phyloP scores from a whole-genome alignment of 2,797 vertebrate genomes.

The Falco biarmicus region DNA sequence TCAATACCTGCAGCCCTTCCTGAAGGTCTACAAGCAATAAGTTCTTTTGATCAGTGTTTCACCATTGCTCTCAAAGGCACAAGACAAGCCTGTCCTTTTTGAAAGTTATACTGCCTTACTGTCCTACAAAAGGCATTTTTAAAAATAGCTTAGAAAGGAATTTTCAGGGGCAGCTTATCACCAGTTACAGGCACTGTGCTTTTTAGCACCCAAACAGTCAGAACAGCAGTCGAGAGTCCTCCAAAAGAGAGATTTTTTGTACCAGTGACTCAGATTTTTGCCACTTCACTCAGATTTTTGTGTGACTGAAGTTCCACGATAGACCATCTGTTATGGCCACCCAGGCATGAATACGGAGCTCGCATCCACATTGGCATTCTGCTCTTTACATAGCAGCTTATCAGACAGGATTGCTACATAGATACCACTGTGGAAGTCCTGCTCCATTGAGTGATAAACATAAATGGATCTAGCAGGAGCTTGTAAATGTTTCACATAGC shows the following conservation, averaged over 20 bases:
- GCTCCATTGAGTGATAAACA: background rate
- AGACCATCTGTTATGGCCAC: conserved; percentile 30
- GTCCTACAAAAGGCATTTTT: background rate
- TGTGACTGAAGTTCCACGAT: conserved; percentile 19
- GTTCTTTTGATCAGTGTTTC: background rate
- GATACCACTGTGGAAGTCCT: background rate
- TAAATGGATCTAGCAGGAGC: conserved; percentile 1
- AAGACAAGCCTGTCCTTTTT: background rate
- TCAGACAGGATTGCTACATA: background rate
- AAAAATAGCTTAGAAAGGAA: background rate
- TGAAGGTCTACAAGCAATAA: background rate
- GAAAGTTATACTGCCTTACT: background rate
- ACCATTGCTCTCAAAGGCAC: background rate
- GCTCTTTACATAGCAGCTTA: background rate
- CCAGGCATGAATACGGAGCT: background rate
- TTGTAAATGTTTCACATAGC: background rate
- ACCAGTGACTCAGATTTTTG: conserved; percentile 31
- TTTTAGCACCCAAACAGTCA: background rate
- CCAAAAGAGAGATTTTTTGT: background rate
- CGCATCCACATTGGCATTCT: background rate
- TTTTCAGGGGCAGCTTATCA: background rate
- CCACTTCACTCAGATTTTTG: background rate
- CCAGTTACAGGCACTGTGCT: background rate
- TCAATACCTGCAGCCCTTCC: background rate
- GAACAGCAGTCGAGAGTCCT: background rate